Evolutionary conservation across 1,140 invertebrate genomes (phyloP).

Genomic region (Drosophila littoralis): DNA sequence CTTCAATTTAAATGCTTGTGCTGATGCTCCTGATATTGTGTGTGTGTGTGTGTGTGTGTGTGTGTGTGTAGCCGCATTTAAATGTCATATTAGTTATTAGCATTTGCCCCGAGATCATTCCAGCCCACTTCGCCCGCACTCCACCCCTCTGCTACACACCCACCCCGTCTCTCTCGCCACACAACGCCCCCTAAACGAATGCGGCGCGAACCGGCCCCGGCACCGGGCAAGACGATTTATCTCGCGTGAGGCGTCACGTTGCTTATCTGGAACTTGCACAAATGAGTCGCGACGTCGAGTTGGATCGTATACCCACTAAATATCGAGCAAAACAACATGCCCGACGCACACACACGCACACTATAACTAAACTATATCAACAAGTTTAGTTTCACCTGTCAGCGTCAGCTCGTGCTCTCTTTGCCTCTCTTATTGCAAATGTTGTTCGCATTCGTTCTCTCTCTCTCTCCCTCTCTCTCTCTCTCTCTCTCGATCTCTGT

Average conservation of each 20-base stretch:
- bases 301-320: slow-evolving; percentile 19
- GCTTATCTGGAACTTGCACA: slow-evolving; percentile 66
- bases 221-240: slow-evolving; percentile 47
- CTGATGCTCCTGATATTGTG: background rate
- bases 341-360: slow-evolving; percentile 21
- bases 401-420: slow-evolving; percentile 13
- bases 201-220: background rate
- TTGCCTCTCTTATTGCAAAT: background rate
- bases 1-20: slow-evolving; percentile 5
- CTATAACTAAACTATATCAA: slow-evolving; percentile 18
- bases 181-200: background rate
- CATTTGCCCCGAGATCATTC: slow-evolving; percentile 20
- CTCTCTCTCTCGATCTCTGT: slow-evolving; percentile 1
- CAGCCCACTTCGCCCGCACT: background rate
- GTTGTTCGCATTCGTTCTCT: background rate
- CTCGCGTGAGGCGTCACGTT: slow-evolving; percentile 75
- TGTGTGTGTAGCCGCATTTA: slow-evolving; percentile 35
- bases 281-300: slow-evolving; percentile 17
- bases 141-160: background rate
- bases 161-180: background rate
- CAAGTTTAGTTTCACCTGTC: slow-evolving; percentile 44
- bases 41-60: background rate
- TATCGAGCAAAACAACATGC: slow-evolving; percentile 51
- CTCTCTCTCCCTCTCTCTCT: background rate
- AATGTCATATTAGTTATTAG: slow-evolving; percentile 60